A percentile compares a stretch with the other conserved stretches of the same genome.
phyloP scores from a whole-genome alignment of 2,113 vertebrate genomes.

The Pachycephala philippinensis region DNA sequence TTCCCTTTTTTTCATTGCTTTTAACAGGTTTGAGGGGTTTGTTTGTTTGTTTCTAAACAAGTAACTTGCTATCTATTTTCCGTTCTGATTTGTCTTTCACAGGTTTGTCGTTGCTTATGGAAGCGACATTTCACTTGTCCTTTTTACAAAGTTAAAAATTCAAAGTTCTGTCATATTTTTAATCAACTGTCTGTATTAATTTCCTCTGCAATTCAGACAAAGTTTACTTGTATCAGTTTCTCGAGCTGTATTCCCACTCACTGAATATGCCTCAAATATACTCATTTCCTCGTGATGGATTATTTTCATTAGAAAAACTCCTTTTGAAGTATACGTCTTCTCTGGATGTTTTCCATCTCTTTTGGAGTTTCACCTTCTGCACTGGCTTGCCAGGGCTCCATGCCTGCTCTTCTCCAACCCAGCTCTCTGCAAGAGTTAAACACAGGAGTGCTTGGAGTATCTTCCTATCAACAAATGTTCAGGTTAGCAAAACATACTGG shows the following conservation, averaged over 20 bases:
- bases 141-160: neutral
- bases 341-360: neutral
- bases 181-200: conserved; percentile 35
- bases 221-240: conserved; percentile 9
- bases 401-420: neutral
- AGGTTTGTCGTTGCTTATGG: neutral
- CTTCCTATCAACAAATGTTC: neutral
- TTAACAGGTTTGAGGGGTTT: neutral
- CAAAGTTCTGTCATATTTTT: neutral
- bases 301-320: conserved; percentile 41
- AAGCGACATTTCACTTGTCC: neutral
- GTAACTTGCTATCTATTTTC: neutral
- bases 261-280: neutral
- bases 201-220: conserved; percentile 15
- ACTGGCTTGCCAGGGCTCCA: neutral
- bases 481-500: neutral
- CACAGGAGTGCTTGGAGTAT: accelerated
- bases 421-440: neutral
- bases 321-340: neutral
- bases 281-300: conserved; percentile 34
- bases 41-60: neutral
- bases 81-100: neutral
- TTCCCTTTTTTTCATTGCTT: neutral
- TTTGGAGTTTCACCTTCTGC: neutral
- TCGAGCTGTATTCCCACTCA: neutral